phyloP scores from a whole-genome alignment of 2,888 invertebrate genomes.

The Fragum fragum region DNA sequence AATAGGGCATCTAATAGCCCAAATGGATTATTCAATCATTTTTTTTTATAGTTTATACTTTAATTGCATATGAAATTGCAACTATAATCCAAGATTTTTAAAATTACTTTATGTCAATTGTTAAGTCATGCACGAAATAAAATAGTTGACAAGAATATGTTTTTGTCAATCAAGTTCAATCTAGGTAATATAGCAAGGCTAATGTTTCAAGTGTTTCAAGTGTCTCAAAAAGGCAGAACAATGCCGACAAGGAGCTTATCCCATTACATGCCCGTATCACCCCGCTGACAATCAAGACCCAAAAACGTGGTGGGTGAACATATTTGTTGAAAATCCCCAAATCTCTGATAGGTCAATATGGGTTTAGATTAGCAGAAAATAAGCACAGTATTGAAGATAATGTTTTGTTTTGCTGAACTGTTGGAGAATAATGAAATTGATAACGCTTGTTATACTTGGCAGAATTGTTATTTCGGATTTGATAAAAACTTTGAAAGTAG shows the following conservation, averaged over 20 bases:
- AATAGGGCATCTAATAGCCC: no score
- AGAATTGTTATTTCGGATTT: conserved; percentile 42
- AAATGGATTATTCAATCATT: no score
- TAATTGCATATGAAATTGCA: no score
- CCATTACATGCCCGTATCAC: conserved; percentile 53
- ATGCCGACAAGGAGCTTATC: conserved; percentile 23
- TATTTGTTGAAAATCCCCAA: conserved; percentile 40
- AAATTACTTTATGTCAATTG: no score
- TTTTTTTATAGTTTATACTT: no score
- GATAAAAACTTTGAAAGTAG: conserved; percentile 17
- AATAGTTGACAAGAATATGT: background rate
- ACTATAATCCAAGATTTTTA: no score
- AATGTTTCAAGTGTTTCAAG: conserved; percentile 31
- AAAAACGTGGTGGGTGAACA: conserved; percentile 32
- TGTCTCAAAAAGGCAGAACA: conserved; percentile 24
- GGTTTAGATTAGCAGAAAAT: conserved; percentile 60
- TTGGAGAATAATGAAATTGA: conserved; percentile 49
- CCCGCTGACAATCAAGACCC: conserved; percentile 42
- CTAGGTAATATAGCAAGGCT: conserved; percentile 5
- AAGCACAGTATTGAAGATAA: conserved; percentile 44
- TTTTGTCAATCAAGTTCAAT: background rate
- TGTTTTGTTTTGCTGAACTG: conserved; percentile 58
- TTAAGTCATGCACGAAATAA: no score
- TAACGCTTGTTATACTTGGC: conserved; percentile 57
- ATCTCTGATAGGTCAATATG: conserved; percentile 64